Evolutionary conservation across 2,888 invertebrate genomes (phyloP), one percentile per base, ranked within the genome.

Genomic region (Lysandra coridon): DNA sequence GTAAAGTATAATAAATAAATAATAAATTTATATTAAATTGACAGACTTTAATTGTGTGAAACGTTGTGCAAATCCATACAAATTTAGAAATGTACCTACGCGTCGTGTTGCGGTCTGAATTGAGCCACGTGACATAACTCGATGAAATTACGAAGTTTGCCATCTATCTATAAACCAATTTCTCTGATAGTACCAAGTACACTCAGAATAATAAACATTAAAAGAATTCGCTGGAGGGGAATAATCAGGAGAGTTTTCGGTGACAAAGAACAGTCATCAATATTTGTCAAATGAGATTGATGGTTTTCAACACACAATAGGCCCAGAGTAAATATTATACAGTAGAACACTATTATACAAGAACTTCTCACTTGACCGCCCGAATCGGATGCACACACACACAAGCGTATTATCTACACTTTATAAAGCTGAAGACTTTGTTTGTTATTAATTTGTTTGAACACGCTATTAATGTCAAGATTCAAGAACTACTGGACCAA

Each of bases 251-350:
- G 75, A 23, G 49, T 49, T 49, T 49, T 23, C 49, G 75, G 23
- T 23, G 37, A 74, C 74, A 44, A 74, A 44, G 75, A 49, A 49
- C 75, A 23, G 49, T 49, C 75, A 75, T 75, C 75, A 75, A 75
- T 75, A 75, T 75, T 75, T 75, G 75, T 75, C 75, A 75, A 75
- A 75, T 75, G 30, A 75, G 75, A 75, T 75, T 75, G 75, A 75
- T 75, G 49, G 14, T 37, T 37, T 14, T 69, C 64, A 37, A 14
- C 49, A 75, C 23, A 75, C n/a, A 49, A 74, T 74, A 75, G n/a
- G 4, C 57, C 17, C 17, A 17, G 17, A 57, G 57, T 57, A 57
- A 57, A 57, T 57, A 57, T 4, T 57, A 57, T 57, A 57, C 17
- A 57, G 57, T 12, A 57, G 57, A 57, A 57, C 4, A 57, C 4